Conservation (phyloP, 2,888 invertebrate species). For the Cephus sareptanus region DNA sequence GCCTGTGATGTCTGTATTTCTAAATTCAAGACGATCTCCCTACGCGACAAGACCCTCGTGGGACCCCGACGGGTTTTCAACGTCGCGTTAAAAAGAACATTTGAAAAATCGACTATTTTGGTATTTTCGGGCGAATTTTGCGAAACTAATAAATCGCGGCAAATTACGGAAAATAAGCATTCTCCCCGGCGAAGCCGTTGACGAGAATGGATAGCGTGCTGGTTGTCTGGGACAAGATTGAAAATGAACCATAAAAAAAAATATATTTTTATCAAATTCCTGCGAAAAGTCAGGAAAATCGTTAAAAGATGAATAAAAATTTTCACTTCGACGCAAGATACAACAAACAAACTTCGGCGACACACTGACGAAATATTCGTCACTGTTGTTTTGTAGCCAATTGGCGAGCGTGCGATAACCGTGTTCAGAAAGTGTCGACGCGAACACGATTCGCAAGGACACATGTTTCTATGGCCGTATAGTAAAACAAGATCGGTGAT, state of each 20-base stretch:
- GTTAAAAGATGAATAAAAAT: neutral
- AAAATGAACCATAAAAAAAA: no score
- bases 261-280: no score
- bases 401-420: neutral
- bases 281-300: no score
- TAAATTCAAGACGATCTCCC: neutral
- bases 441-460: neutral
- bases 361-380: neutral
- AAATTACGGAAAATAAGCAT: neutral
- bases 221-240: no score
- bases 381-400: neutral
- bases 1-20: neutral
- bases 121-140: slow-evolving; percentile 27
- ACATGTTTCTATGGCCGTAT: neutral
- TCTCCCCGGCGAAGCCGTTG: neutral
- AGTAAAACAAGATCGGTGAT: neutral
- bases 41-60: neutral
- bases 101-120: slow-evolving; percentile 11
- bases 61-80: neutral
- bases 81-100: neutral
- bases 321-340: neutral
- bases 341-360: neutral
- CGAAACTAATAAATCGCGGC: slow-evolving; percentile 16
- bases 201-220: neutral
- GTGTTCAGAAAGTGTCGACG: neutral